phyloP scores from a whole-genome alignment of 1,140 invertebrate genomes.

The Caerostris darwini region DNA sequence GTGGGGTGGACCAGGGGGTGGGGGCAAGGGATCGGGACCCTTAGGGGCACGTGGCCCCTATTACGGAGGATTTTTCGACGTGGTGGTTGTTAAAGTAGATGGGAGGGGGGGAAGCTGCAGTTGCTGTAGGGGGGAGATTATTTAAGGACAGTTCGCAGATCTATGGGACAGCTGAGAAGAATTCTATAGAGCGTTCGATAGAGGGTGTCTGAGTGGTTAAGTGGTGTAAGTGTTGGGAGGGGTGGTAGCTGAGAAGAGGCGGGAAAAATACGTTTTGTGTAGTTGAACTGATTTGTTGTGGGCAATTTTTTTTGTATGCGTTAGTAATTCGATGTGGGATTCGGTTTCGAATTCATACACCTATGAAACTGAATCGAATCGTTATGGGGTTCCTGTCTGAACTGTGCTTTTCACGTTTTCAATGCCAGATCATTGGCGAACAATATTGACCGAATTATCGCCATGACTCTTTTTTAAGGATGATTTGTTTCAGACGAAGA shows the following conservation, averaged over 20 bases:
- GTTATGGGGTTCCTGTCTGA: too few relatives aligned
- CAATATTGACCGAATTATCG: too few relatives aligned
- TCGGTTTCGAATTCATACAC: too few relatives aligned
- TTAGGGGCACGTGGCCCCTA: conserved; percentile 7
- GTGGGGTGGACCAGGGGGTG: not conserved
- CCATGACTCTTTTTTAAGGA: too few relatives aligned
- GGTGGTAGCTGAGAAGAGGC: not conserved
- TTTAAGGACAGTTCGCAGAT: too few relatives aligned
- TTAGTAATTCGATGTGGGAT: too few relatives aligned
- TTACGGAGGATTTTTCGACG: not conserved
- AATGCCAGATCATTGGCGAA: too few relatives aligned
- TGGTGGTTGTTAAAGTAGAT: not conserved
- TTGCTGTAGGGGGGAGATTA: not conserved
- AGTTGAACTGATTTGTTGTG: not conserved
- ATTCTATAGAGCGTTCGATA: not conserved
- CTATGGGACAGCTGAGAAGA: not conserved
- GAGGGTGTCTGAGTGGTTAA: not conserved
- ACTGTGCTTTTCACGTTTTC: too few relatives aligned
- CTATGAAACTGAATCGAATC: too few relatives aligned
- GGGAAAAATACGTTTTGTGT: not conserved
- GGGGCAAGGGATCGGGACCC: not conserved
- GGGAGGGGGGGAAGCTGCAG: not conserved
- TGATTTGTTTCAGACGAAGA: too few relatives aligned
- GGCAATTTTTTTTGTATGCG: not conserved
- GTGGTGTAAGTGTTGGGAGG: not conserved